Base-by-base conservation (phyloP, 2,888 invertebrate genomes). In the Phoenoteleia sp. region DNA sequence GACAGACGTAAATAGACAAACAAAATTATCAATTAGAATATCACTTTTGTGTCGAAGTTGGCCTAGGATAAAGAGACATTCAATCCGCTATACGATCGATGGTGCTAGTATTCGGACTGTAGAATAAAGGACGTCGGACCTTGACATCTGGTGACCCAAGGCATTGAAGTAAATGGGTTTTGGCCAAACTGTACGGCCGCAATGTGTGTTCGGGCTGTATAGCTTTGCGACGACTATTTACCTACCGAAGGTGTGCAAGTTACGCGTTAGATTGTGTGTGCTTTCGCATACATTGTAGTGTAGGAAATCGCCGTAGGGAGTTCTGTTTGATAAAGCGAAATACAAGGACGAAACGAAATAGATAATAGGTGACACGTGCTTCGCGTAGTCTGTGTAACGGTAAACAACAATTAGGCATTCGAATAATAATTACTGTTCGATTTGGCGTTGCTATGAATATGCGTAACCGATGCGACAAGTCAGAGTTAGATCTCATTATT, bases 141-240 rank as follows among this genome's bases (percentile, higher is more conserved):
- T 80, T 80, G 80, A 74, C 67, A 79, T 84, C 83, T 64, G 67
- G 79, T 75, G 64, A 84, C 80, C 71, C 64, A 84, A 80, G 84
- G 64, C 71, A 71, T 33, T 64, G 54, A 66, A 71, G 71, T 66
- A 84, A 80, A 80, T 75, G 84, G 56, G 75, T 75, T 84, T 71
- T 71, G 64, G 66, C 56, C 66, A 81, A 80, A 80, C 58, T 80
- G 49, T 33, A 64, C 52, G 58, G 39, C 81, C 81, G 36, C 80
- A 75, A 71, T 84, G 72, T 81, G 76, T 77, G 67, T 39, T 15
- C 29, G 64, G 21, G 81, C 67, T 72, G 66, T 47, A 76, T 67
- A 66, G 76, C 72, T 56, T 62, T 66, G 72, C 75, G 33, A 66
- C 81, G 66, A 69, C 64, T 84, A 75, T 84, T 84, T 84, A 42